Evolutionary conservation across 2,113 vertebrate genomes (phyloP).

Genomic region (Alethe castanea): DNA sequence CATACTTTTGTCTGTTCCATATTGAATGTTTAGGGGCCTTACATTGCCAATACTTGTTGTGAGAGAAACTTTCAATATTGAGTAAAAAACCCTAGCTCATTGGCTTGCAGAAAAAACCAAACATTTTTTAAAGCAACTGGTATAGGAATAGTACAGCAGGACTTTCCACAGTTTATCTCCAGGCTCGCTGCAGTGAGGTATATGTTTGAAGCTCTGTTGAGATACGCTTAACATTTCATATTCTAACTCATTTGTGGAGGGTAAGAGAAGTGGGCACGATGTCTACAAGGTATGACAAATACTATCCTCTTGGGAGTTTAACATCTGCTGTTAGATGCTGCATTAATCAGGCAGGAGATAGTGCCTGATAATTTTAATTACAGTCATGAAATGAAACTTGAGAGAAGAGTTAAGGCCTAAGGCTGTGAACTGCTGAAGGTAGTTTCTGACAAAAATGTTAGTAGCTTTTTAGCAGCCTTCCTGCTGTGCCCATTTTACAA

Average conservation of each 20-base stretch:
- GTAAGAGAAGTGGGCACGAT: not conserved
- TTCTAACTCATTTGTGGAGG: not conserved
- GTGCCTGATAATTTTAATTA: not conserved
- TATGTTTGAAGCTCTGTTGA: fast-evolving
- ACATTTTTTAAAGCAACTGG: not conserved
- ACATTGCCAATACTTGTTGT: fast-evolving
- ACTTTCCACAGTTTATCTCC: not conserved
- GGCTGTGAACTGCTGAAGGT: not conserved
- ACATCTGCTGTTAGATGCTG: not conserved
- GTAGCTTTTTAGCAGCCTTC: not conserved
- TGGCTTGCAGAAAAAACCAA: not conserved
- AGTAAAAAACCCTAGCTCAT: not conserved
- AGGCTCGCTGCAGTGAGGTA: not conserved
- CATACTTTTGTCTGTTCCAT: fast-evolving
- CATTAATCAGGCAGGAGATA: not conserved
- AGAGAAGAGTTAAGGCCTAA: not conserved
- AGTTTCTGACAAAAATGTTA: not conserved
- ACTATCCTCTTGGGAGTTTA: not conserved
- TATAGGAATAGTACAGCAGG: fast-evolving
- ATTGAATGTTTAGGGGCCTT: not conserved
- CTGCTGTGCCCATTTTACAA: not conserved
- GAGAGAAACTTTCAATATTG: not conserved
- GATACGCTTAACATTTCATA: fast-evolving
- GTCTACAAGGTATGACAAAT: not conserved
- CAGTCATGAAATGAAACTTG: not conserved